Evolutionary conservation across 2,113 vertebrate species (phyloP), one percentile per base, ranked within the genome.

Genomic region (Oncorhynchus kisutch): DNA sequence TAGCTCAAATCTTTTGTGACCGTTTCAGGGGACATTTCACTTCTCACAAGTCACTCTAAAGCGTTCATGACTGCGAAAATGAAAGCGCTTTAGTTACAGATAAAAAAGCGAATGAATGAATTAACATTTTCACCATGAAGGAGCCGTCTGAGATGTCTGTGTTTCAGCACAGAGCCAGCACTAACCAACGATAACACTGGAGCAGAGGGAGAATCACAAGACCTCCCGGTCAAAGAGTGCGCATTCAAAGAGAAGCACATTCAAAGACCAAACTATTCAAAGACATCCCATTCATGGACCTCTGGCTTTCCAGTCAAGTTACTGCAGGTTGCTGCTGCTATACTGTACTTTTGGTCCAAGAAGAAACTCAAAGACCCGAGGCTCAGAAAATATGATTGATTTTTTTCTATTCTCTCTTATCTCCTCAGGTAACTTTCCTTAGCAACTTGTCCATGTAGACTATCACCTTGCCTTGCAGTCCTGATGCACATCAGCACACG

Each of bases 361-460:
- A 66, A 79, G 72, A 78, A 81, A 81, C 76, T 88, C 81, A 91
- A 91, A 88, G 85, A 81, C 86, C 70, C 48, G 72, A 72, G 65
- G 76, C n/a, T 12, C 71, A 81, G 76, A 86, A 84, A 87, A 85
- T 86, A 80, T 69, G 73, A 73, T 68, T 0, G 39, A 45, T 45
- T 8, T 20, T 76, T 1, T 74, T 69, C 74, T 85, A 82, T 71
- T 81, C 65, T 22, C n/a, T 82, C 83, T 90, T 91, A 90, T 89
- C 85, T 90, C 86, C 88, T 89, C 86, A 85, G 85, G 89, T 88
- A 88, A 90, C 86, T 85, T 89, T 87, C 87, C 83, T 88, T 88
- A 87, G 84, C 82, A 87, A 90, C 84, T 86, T 0, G 68, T 90
- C 90, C 87, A 88, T 66, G 48, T 86, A 88, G 92, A 91, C 80